phyloP scores from a whole-genome alignment of 2,888 invertebrate genomes.

The Agrilus cyanescens region DNA sequence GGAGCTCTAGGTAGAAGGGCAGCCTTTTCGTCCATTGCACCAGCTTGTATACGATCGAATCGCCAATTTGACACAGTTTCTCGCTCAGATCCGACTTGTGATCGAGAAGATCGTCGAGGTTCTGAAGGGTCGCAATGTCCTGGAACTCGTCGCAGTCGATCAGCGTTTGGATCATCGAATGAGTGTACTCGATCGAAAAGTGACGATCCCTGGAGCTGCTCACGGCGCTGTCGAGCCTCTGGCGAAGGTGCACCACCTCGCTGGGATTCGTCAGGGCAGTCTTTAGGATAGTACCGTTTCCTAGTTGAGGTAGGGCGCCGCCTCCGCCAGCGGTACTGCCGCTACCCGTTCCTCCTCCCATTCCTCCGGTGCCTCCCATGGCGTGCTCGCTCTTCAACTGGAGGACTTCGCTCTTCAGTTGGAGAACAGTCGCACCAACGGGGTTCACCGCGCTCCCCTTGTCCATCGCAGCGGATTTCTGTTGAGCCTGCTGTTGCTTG shows the following conservation, averaged over 20 bases:
- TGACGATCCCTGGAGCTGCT: slow-evolving; percentile 73
- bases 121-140: slow-evolving; percentile 85
- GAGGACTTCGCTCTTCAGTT: slow-evolving; percentile 18
- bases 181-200: slow-evolving; percentile 71
- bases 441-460: slow-evolving; percentile 5
- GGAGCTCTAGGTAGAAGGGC: slow-evolving; percentile 93
- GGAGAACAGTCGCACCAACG: slow-evolving; percentile 34
- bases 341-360: slow-evolving; percentile 35
- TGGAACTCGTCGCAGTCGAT: slow-evolving; percentile 96
- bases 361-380: slow-evolving; percentile 15
- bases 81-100: slow-evolving; percentile 85
- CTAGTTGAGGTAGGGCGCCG: slow-evolving; percentile 60
- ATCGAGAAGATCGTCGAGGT: slow-evolving; percentile 80
- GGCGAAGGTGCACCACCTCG: slow-evolving; percentile 81
- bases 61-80: slow-evolving; percentile 90
- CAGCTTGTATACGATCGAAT: slow-evolving; percentile 95
- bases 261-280: slow-evolving; percentile 90
- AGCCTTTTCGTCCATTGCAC: slow-evolving; percentile 98
- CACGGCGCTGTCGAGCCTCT: slow-evolving; percentile 77
- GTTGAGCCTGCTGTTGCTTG: slow-evolving; percentile 38
- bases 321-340: slow-evolving; percentile 33
- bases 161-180: slow-evolving; percentile 82
- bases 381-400: slow-evolving; percentile 10
- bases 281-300: slow-evolving; percentile 87
- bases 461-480: slow-evolving; percentile 23